Base-by-base conservation (phyloP, 2,113 vertebrate species). In the Engraulis encrasicolus region DNA sequence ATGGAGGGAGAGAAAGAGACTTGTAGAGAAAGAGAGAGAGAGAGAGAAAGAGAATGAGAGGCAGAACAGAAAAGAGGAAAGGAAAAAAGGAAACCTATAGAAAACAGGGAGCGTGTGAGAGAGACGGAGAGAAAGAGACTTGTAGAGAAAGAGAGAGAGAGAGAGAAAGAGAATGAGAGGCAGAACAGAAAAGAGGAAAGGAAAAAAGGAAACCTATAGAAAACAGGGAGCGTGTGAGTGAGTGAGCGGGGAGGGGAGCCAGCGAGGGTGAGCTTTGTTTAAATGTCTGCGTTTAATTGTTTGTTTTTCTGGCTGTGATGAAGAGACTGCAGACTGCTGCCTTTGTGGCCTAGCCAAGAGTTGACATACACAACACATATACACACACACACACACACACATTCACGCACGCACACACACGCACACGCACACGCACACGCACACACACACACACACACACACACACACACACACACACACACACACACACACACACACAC, bases 171-270 rank as follows among this genome's bases (percentile, higher is more conserved):
- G 54, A 58, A n/a, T n/a, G 54, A 23, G 54, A 58, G 18, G 7
- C 4, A 23, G 54, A 58, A 74, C 0, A 74, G 4, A 15, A 27
- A 74, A 31, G 27, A 6, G 14, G 61, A 31, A 15, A 31, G 61
- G 34, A 12, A 61, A 84, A 81, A 82, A 82, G 86, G 50, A 40
- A 85, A 89, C 86, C 83, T 82, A 87, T 27, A 9, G 82, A 27
- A n/a, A n/a, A n/a, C n/a, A n/a, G n/a, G n/a, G n/a, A n/a, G n/a
- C n/a, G n/a, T n/a, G n/a, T n/a, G n/a, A n/a, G n/a, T n/a, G n/a
- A n/a, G n/a, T n/a, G n/a, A n/a, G n/a, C n/a, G n/a, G n/a, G n/a
- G n/a, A n/a, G n/a, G 83, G 84, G 80, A 79, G 34, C 49, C 50
- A n/a, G 23, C 78, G 79, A 31, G 80, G 15, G 14, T 3, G 12